These are phyloP conservation scores for Trypoxylon attenuatum DNA, from an alignment of 2,888 invertebrate genomes.

Conservation along the genomic window DNA sequence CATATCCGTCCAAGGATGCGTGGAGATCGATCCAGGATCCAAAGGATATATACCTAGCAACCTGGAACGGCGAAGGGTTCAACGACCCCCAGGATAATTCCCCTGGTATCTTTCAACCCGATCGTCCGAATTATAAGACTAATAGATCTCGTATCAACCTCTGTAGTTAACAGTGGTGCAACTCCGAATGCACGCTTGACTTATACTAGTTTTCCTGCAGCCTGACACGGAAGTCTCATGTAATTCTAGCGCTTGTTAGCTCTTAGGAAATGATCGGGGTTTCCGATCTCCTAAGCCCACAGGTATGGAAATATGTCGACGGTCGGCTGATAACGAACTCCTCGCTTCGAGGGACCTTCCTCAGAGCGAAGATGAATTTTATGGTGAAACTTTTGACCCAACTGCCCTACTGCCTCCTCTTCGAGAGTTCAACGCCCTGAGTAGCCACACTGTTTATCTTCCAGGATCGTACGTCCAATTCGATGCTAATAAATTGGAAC, in stretches of 20 bases:
- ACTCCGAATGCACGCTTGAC: neutral
- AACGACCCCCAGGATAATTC: conserved; percentile 20
- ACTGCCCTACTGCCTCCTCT: conserved; percentile 12
- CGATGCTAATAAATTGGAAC: no score
- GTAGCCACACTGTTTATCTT: conserved; percentile 16
- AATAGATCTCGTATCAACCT: neutral
- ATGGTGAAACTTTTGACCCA: conserved; percentile 38
- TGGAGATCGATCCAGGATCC: conserved; percentile 38
- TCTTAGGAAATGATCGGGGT: conserved; percentile 27
- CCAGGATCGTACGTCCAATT: conserved; percentile 6
- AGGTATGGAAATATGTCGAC: conserved; percentile 28
- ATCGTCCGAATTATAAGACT: conserved; percentile 11
- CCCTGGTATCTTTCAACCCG: conserved; percentile 17
- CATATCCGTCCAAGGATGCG: conserved; percentile 32
- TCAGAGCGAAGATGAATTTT: conserved; percentile 26
- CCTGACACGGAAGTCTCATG: neutral
- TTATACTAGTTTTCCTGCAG: neutral
- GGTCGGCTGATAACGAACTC: conserved; percentile 38
- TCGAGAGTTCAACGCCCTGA: conserved; percentile 22
- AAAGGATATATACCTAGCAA: conserved; percentile 24
- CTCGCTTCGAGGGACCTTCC: conserved; percentile 14
- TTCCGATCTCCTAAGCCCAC: conserved; percentile 29
- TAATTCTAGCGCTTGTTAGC: conserved; percentile 7
- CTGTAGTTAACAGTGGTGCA: neutral
- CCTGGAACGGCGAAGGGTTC: conserved; percentile 35